Evolutionary conservation across 1,140 invertebrate genomes (phyloP), one percentile per base, ranked within the genome.

Genomic region (Temnothorax curvispinosus): DNA sequence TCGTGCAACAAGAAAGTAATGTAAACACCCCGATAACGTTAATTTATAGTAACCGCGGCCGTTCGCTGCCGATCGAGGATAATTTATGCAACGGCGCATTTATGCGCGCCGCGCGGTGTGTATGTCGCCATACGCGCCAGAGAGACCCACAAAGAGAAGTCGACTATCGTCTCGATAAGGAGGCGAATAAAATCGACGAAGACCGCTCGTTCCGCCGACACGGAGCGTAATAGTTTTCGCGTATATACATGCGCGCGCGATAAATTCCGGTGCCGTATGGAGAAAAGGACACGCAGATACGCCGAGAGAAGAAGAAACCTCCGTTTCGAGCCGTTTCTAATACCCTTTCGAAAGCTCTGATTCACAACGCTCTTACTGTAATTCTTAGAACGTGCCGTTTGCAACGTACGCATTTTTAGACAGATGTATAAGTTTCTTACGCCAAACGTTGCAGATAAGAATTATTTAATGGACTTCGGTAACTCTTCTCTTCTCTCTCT

Each of bases 1-100:
- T 94, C 92, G 89, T 74, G 89, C 91, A 93, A 93, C 91, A 92
- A 93, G 93, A 94, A 93, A 93, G 88, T 92, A 93, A 93, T 92
- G 93, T 94, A 94, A 93, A 94, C 91, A 93, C 85, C 77, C 84
- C 75, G 93, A 94, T 94, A 94, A 91, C 90, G 87, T 90, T 91
- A 92, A 94, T 93, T 94, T 94, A 92, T 94, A 90, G 90, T 90
- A 71, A 90, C 88, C 86, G 89, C 90, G 71, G 88, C 89, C 86
- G 67, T 71, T 72, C 81, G 64, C 80, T 85, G 75, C 86, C 91
- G 92, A 92, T 90, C 91, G 82, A 62, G 89, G 87, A 88, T 92
- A 93, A 94, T 93, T 93, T 88, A 85, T 91, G 92, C 88, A 91
- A 91, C 87, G 78, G 85, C 91, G 92, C 89, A 91, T 92, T 92